Conservation (phyloP, 1,140 invertebrate species). For the Agrypnia vestita region DNA sequence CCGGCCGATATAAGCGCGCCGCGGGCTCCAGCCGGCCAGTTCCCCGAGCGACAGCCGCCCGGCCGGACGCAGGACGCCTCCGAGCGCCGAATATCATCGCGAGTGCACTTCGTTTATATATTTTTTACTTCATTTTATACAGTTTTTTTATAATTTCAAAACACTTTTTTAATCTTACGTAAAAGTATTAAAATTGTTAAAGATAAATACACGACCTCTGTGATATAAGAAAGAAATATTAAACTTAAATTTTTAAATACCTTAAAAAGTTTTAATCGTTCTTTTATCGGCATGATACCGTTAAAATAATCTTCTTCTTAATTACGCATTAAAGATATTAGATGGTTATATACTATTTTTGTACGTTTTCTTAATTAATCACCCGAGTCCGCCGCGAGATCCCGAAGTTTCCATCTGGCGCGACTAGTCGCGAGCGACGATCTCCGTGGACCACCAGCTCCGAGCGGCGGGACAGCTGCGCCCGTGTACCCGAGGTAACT, state of each 20-base stretch:
- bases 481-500: conserved; percentile 3
- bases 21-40: background rate
- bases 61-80: conserved; percentile 31
- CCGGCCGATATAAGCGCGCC: conserved; percentile 6
- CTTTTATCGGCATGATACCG: conserved; percentile 28
- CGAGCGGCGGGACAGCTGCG: background rate
- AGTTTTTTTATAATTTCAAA: conserved; percentile 29
- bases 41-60: conserved; percentile 35
- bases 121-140: conserved; percentile 47
- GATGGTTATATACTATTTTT: conserved; percentile 41
- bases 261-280: conserved; percentile 38
- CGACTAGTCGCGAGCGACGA: background rate
- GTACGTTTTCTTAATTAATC: conserved; percentile 45
- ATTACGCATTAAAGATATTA: conserved; percentile 41
- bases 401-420: background rate
- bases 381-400: conserved; percentile 22
- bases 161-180: conserved; percentile 30
- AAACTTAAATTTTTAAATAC: conserved; percentile 41
- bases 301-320: conserved; percentile 46
- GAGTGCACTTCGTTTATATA: conserved; percentile 19
- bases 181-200: conserved; percentile 36
- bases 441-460: background rate
- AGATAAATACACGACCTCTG: conserved; percentile 44
- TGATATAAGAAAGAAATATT: conserved; percentile 50
- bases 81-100: conserved; percentile 33